Evolutionary conservation across 2,888 invertebrate genomes (phyloP), one percentile per base, ranked within the genome.

Genomic region (Pseudolycoriella hygida): DNA sequence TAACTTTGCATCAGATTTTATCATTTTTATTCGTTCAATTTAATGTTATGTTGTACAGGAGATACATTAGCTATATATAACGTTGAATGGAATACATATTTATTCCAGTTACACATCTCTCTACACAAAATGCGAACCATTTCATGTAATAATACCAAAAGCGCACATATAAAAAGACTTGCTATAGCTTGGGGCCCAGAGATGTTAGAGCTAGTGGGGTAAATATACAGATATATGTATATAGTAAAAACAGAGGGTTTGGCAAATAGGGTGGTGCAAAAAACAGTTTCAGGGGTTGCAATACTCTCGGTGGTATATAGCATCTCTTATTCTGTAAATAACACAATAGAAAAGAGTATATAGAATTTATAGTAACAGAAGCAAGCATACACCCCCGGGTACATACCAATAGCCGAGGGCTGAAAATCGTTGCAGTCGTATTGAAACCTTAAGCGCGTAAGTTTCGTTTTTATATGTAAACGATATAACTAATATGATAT

Each of bases 251-350:
- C 34, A 34, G 34, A 14, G 34, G 34, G 34, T 34, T 34, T 34
- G 34, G 34, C 34, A 34, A 34, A 34, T 34, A 34, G 34, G 34
- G 34, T 34, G 34, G 34, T 34, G 34, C 34, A 34, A 34, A 34
- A 34, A 34, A 34, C 34, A 34, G 34, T 34, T 34, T 34, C 34
- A 34, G 34, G 34, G 34, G 34, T 34, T 34, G 34, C 34, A 34
- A 34, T 34, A 34, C 34, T 34, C 34, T 34, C n/a, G 12, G 15
- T 25, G 34, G 34, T 34, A 34, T 34, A 34, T 34, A 34, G 34
- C 25, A 25, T 25, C 25, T 25, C 25, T 4, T 25, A 14, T 5
- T 14, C 34, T 34, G 34, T 34, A 34, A 34, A 34, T 34, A n/a
- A 34, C 34, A 34, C 34, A 34, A 34, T 14, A 14, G 34, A 12